phyloP scores from a whole-genome alignment of 2,113 vertebrate species.

The Lipotes vexillifer region DNA sequence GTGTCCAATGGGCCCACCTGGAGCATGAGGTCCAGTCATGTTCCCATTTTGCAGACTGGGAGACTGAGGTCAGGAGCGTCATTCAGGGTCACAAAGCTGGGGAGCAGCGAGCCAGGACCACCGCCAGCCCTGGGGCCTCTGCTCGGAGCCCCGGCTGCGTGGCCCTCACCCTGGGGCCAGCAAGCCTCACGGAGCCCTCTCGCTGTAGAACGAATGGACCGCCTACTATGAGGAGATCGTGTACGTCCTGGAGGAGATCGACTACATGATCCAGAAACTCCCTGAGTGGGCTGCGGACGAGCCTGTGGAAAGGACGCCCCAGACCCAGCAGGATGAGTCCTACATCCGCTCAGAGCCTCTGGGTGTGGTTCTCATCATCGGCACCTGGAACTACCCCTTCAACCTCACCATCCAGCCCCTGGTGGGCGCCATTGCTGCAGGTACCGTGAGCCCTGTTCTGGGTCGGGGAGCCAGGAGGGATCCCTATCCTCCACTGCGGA shows the following conservation, averaged over 20 bases:
- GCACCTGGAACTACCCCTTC: slow-evolving; percentile 95
- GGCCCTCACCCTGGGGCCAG: too few species aligned
- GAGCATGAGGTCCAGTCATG: neutral
- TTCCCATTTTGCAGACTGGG: neutral
- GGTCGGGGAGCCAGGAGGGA: neutral
- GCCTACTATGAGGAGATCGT: slow-evolving; percentile 84
- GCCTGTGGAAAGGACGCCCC: slow-evolving; percentile 80
- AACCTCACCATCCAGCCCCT: slow-evolving; percentile 85
- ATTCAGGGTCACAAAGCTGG: neutral
- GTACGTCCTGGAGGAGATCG: slow-evolving; percentile 83
- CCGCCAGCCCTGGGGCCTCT: too few species aligned
- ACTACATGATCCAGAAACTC: slow-evolving; percentile 80
- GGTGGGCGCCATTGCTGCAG: slow-evolving; percentile 92
- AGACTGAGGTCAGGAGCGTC: neutral
- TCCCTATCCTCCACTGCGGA: rapidly evolving
- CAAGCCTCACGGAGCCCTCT: rapidly evolving
- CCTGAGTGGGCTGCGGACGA: slow-evolving; percentile 83
- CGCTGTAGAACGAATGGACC: slow-evolving; percentile 78
- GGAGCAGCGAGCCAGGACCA: neutral
- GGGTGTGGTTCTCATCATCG: slow-evolving; percentile 90
- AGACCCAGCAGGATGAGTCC: slow-evolving; percentile 83
- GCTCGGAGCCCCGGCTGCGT: rapidly evolving
- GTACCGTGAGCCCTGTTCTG: slow-evolving; percentile 66
- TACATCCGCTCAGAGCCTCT: slow-evolving; percentile 88
- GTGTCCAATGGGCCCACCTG: neutral